Conservation (phyloP, 2,797 vertebrate species). For the Benthosema pterotum region DNA sequence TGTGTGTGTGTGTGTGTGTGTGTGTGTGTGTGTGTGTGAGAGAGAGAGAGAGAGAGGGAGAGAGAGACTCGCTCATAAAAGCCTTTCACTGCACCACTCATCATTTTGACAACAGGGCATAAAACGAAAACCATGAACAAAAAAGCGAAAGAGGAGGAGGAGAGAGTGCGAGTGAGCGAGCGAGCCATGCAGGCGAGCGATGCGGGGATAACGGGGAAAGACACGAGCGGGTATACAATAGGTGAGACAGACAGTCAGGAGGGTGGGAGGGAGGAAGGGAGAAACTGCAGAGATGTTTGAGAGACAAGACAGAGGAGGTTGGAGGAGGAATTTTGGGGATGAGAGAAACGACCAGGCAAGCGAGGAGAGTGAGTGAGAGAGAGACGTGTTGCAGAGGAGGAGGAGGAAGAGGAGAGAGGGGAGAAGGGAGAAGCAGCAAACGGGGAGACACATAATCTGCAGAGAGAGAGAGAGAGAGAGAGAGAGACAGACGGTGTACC, state of each 20-base stretch:
- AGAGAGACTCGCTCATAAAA: not conserved
- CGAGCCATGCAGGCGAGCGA: not conserved
- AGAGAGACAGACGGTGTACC: not conserved
- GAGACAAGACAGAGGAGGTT: not conserved
- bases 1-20: conserved; percentile 16
- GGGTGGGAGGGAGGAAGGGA: too few species aligned
- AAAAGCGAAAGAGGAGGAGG: not conserved
- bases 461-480: conserved; percentile 4
- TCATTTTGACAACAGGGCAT: conserved; percentile 23
- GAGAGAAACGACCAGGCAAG: too few species aligned
- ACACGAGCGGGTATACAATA: too few species aligned
- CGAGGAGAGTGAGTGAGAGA: too few species aligned
- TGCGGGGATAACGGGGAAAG: too few species aligned
- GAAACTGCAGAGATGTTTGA: not conserved
- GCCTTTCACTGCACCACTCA: too few species aligned
- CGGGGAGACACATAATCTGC: not conserved
- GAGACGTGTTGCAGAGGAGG: too few species aligned
- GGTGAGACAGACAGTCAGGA: too few species aligned
- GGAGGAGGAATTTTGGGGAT: too few species aligned
- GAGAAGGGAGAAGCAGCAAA: not conserved
- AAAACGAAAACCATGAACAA: not conserved
- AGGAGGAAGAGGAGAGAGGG: not conserved
- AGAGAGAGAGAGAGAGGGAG: conserved; percentile 5
- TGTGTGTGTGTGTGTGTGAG: too few species aligned
- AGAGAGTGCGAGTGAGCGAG: conserved; percentile 1